Base-by-base conservation (phyloP, 2,113 vertebrate species). In the Corythoichthys intestinalis region DNA sequence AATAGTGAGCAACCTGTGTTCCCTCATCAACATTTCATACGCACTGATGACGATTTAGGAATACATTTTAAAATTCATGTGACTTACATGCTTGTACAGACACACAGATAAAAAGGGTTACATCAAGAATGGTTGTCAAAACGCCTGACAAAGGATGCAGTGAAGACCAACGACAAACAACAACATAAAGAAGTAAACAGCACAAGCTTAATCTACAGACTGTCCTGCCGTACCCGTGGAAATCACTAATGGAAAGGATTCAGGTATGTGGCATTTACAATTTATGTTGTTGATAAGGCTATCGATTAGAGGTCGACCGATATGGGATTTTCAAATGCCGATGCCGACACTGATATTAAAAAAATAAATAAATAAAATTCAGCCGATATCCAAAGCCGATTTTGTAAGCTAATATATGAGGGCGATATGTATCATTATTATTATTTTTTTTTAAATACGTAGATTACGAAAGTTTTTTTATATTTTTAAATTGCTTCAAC, bases 161-260 rank as follows among this genome's bases (percentile, higher is more conserved):
- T 17, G 50, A 69, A 46, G 46, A 64, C 64, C 20, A 48, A 68
- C 69, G 62, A 34, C n/a, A n/a, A 10, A 66, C 6, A 11, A 52
- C 2, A 37, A 35, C 63, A 50, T 50, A 5, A 35, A 11, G 28
- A 14, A 17, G 6, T 10, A 56, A 56, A 56, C 4, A 14, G 20
- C 11, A 37, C 11, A 46, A n/a, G 12, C 44, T 70, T 35, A 41
- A 64, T 4, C 46, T 67, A 47, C 35, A 35, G 28, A 37, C 11
- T 5, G 49, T 54, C 5, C n/a, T 1, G 7, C 34, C 56, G 50
- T 3, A 11, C 61, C 28, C 52, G 9, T 47, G 37, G n/a, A 39
- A 17, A 34, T 63, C 59, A 71, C 48, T 14, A 41, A 92, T 92
- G 91, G 79, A 84, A 72, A 82, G 85, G 28, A 47, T 86, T 15